Conservation (phyloP, 2,113 vertebrate genomes). For the Kryptolebias marmoratus region DNA sequence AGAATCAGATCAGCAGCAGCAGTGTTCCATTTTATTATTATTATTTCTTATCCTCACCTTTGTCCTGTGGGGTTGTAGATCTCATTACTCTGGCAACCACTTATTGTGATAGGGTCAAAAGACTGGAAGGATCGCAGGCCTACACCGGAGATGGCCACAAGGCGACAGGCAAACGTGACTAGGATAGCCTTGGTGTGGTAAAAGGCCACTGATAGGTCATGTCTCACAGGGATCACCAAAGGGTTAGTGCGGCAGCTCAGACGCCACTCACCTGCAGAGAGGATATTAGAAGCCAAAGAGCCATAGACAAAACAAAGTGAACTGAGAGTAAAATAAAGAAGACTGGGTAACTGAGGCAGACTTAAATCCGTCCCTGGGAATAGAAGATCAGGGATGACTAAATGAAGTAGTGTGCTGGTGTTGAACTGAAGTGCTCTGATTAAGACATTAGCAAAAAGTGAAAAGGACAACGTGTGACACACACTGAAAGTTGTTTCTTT, state of each 20-base stretch:
- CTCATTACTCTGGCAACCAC: conserved; percentile 96
- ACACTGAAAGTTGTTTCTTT: neutral
- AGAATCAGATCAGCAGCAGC: neutral
- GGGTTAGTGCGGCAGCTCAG: conserved; percentile 98
- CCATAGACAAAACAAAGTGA: conserved; percentile 21
- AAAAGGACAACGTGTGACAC: conserved; percentile 1
- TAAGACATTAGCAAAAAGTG: neutral
- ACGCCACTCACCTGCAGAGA: conserved; percentile 88
- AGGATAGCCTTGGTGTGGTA: conserved; percentile 95
- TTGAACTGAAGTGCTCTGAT: neutral
- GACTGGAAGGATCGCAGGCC: conserved; percentile 98
- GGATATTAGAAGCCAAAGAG: conserved; percentile 7
- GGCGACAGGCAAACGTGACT: conserved; percentile 89
- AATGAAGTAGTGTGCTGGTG: conserved; percentile 4
- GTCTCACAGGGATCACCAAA: conserved; percentile 95
- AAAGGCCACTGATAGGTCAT: conserved; percentile 97
- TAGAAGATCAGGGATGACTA: neutral
- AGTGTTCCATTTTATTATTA: neutral
- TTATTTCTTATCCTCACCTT: conserved; percentile 85
- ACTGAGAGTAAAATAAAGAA: neutral
- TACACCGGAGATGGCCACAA: conserved; percentile 96
- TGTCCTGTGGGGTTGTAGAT: conserved; percentile 95
- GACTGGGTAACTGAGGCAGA: neutral
- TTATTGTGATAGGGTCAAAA: conserved; percentile 98
- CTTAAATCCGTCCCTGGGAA: conserved; percentile 2